Evolutionary conservation across 2,113 vertebrate genomes (phyloP).

Genomic region (Pterocles burchelli): DNA sequence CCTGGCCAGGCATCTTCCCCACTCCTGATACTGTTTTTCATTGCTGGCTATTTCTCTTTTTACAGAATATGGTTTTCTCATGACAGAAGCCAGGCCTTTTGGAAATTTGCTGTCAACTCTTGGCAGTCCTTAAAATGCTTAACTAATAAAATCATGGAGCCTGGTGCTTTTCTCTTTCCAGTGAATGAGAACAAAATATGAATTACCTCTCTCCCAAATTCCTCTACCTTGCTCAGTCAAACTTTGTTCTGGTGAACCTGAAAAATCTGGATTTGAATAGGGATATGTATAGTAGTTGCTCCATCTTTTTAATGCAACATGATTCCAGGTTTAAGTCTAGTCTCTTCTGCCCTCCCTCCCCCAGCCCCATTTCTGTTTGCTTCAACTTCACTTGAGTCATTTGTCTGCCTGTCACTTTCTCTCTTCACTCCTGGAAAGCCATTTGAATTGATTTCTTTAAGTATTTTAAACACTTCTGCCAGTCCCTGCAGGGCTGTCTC

Average conservation of each 20-base stretch:
- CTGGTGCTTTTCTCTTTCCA: not conserved
- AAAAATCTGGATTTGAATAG: not conserved
- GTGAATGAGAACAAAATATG: not conserved
- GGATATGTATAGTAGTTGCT: not conserved
- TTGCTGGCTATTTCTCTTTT: not conserved
- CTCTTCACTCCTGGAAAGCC: not conserved
- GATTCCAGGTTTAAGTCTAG: not conserved
- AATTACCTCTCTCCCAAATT: not conserved
- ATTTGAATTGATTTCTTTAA: constrained; percentile 20
- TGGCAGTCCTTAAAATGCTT: not conserved
- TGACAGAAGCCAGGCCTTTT: not conserved
- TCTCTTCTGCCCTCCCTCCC: not conserved
- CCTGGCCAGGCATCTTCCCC: not conserved
- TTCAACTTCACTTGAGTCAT: not conserved
- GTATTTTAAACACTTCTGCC: constrained; percentile 25
- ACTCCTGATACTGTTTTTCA: not conserved
- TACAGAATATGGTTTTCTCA: not conserved
- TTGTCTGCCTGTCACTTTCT: not conserved
- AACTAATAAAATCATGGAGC: not conserved
- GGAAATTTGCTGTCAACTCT: constrained; percentile 26
- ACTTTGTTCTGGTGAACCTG: not conserved
- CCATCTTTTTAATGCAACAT: not conserved
- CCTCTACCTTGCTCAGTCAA: not conserved
- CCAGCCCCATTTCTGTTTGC: not conserved
- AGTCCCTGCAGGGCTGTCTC: not conserved